Evolutionary conservation across 1,140 invertebrate genomes (phyloP), one percentile per base, ranked within the genome.

Genomic region (Pachypsylla venusta): DNA sequence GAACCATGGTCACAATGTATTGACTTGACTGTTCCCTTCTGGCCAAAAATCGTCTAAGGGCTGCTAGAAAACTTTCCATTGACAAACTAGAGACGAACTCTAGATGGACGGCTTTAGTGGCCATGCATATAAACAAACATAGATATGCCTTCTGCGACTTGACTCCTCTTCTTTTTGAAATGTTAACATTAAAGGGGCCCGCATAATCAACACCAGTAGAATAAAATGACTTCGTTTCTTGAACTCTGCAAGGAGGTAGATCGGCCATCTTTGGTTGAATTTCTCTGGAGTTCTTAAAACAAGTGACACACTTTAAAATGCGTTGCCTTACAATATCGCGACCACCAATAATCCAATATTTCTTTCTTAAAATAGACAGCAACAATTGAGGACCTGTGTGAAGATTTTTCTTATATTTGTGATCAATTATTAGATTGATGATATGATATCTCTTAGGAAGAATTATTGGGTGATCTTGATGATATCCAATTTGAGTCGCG

Each of bases 401-500:
- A 7, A 65, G 30, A 2, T 62, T 64, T 24, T 24, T 57, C 1
- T 53, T 2, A 57, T 70, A 66, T 5, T 59, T 61, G 28, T 67
- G 54, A 7, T 60, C 7, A n/a, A 70, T 65, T 1, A 70, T 59
- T 2, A 68, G 53, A 25, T 57, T 54, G 0, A 66, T 60, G 1
- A 69, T 19, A 3, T 58, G 55, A 16, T 60, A 57, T 10, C 59
- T 16, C 27, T 56, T 56, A 25, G 70, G 67, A 1, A 75, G 63
- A 25, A 76, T 66, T 0, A 72, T 65, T 1, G 73, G 74, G 65
- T 75, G 70, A 56, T 73, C 74, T 28, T 64, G 64, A 0, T 67
- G 59, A 56, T 64, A 57, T 3, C 61, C 35, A 1, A 75, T 24
- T 19, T 64, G 56, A 5, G 69, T 54, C 39, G 68, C 40, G 2